Conservation (phyloP, 37 sponge, comb jelly and placozoan genomes). For the Trichoplax adhaerens region DNA sequence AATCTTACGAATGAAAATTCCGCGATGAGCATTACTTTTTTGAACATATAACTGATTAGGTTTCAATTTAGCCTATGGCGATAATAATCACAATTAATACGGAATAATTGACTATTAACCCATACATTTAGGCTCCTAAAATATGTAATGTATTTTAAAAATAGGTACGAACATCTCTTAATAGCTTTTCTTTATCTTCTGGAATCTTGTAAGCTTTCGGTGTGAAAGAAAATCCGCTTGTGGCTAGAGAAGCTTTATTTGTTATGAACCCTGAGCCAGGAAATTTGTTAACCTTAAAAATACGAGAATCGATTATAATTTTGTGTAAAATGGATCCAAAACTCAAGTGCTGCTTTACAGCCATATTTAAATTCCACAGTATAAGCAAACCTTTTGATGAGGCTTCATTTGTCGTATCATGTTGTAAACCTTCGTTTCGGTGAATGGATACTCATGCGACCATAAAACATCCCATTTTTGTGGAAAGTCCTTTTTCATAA, state of each 20-base stretch:
- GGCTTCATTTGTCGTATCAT: slow-evolving; percentile 17
- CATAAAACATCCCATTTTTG: slow-evolving; percentile 38
- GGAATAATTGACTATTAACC: too few relatives aligned
- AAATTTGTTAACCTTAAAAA: background rate
- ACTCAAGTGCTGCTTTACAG: background rate
- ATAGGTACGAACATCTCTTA: slow-evolving; percentile 14
- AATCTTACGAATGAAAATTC: slow-evolving; percentile 22
- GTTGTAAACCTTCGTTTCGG: too few relatives aligned
- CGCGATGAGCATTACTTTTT: slow-evolving; percentile 48
- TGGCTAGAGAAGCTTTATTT: slow-evolving; percentile 28
- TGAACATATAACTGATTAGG: slow-evolving; percentile 42
- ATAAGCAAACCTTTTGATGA: slow-evolving; percentile 28
- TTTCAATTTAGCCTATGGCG: slow-evolving; percentile 14
- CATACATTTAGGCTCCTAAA: background rate
- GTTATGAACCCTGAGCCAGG: slow-evolving; percentile 17
- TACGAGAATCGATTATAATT: background rate
- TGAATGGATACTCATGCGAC: slow-evolving; percentile 49
- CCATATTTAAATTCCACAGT: background rate
- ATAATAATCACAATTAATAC: background rate
- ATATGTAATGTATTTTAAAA: background rate
- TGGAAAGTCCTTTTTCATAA: background rate
- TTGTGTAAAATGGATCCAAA: background rate
- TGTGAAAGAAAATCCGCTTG: slow-evolving; percentile 13
- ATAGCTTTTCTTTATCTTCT: slow-evolving; percentile 14
- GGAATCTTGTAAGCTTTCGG: slow-evolving; percentile 31